Conservation (phyloP, 2,113 vertebrate species). For the Oryzias woworae region DNA sequence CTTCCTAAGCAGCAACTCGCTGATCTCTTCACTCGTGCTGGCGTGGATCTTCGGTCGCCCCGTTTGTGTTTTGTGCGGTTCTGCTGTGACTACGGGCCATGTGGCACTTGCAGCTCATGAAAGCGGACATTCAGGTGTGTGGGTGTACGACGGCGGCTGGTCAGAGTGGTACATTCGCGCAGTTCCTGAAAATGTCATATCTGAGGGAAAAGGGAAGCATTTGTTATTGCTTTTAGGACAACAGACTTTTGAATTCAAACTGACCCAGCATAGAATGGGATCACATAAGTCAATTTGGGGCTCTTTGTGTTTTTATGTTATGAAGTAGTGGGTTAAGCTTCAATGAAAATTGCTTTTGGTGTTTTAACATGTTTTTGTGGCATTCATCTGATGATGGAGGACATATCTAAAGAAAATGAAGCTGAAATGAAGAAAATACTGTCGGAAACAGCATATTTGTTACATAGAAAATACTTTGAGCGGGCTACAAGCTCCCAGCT, state of each 20-base stretch:
- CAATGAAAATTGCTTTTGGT: no score
- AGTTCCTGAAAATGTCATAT: constrained; percentile 82
- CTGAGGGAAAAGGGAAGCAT: constrained; percentile 85
- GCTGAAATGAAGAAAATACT: no score
- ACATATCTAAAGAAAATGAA: no score
- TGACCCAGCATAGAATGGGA: not conserved
- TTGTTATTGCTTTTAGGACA: constrained; percentile 56
- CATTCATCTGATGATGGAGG: no score
- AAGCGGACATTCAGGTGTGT: constrained; percentile 81
- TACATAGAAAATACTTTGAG: no score
- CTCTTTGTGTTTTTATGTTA: not conserved
- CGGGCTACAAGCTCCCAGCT: no score
- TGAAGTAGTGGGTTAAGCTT: not conserved
- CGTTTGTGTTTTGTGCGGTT: constrained; percentile 83
- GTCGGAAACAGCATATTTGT: no score
- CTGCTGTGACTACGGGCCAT: constrained; percentile 85
- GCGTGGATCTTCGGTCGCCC: constrained; percentile 79
- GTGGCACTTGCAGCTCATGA: constrained; percentile 84
- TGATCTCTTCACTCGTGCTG: constrained; percentile 77
- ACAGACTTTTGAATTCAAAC: not conserved
- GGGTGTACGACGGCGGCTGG: constrained; percentile 89
- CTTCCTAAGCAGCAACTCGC: constrained; percentile 80
- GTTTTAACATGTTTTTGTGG: no score
- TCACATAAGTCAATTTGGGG: not conserved
- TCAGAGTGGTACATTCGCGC: constrained; percentile 90